Conservation (phyloP, 2,113 vertebrate species). For the Synchiropus splendidus region DNA sequence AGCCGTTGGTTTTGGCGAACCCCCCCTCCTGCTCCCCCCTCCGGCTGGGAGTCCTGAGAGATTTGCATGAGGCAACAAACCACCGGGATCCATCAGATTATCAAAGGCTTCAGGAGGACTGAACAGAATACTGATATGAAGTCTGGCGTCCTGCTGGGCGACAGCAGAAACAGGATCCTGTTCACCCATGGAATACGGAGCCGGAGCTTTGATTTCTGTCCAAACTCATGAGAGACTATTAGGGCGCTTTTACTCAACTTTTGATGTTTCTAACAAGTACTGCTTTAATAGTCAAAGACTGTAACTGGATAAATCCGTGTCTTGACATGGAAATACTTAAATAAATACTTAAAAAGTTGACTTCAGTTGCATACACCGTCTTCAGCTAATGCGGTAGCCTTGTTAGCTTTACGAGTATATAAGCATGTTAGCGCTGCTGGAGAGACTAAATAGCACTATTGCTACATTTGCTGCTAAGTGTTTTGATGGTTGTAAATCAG, state of each 20-base stretch:
- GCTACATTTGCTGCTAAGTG: too few relatives aligned
- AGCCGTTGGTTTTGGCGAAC: constrained; percentile 22
- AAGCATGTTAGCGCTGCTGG: too few relatives aligned
- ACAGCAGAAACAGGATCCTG: constrained; percentile 43
- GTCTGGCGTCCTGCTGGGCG: constrained; percentile 47
- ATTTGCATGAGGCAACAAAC: constrained; percentile 59
- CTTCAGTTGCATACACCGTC: too few relatives aligned
- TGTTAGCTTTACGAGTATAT: too few relatives aligned
- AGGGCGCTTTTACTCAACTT: too few relatives aligned
- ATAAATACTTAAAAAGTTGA: too few relatives aligned
- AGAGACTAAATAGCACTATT: too few relatives aligned
- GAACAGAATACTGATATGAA: constrained; percentile 61
- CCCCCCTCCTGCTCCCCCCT: constrained; percentile 35
- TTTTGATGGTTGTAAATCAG: too few relatives aligned
- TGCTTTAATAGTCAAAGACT: not conserved
- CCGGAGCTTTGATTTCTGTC: constrained; percentile 27
- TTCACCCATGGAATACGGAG: constrained; percentile 37
- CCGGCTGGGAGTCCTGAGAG: constrained; percentile 36
- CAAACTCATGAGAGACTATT: constrained; percentile 3
- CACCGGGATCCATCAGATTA: constrained; percentile 60
- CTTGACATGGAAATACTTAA: too few relatives aligned
- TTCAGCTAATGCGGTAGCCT: too few relatives aligned
- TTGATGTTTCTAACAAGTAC: not conserved
- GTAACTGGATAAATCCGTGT: too few relatives aligned
- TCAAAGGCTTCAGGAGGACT: constrained; percentile 59